phyloP scores from a whole-genome alignment of 35 echinoderm and acorn worm genomes.

The Chiridota heheva region DNA sequence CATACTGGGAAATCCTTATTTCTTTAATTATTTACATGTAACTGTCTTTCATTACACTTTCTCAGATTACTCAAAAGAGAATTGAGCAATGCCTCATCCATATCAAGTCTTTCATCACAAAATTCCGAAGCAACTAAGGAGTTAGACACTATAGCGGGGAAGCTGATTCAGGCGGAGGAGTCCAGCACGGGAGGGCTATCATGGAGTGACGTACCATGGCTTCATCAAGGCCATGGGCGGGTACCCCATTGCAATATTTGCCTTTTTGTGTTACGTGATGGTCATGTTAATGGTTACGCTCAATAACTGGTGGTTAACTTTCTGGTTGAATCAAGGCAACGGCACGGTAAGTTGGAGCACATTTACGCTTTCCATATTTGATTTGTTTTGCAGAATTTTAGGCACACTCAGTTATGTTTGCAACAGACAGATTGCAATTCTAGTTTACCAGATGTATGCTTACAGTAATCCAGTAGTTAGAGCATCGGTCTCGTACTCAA shows the following conservation, averaged over 20 bases:
- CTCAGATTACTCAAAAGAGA: no score
- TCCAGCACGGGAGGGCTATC: constrained; percentile 49
- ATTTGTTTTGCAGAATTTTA: no score
- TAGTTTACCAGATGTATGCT: neutral
- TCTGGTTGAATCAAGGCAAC: constrained; percentile 69
- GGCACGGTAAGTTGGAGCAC: constrained; percentile 46
- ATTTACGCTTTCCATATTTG: neutral
- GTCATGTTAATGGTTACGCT: constrained; percentile 62
- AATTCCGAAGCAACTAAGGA: no score
- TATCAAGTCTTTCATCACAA: no score
- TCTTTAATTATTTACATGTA: no score
- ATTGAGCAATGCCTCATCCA: no score
- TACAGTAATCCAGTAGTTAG: neutral
- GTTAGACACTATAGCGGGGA: constrained; percentile 59
- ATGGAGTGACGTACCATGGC: constrained; percentile 74
- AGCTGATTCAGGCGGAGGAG: constrained; percentile 66
- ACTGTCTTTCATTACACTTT: no score
- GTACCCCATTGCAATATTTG: constrained; percentile 52
- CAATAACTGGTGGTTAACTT: constrained; percentile 97
- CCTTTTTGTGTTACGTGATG: constrained; percentile 53
- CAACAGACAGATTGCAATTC: neutral
- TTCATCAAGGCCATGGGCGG: constrained; percentile 87
- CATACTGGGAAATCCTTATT: no score
- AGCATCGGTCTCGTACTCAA: neutral
- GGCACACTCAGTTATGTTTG: no score